These are phyloP conservation scores for Diachasmimorpha longicaudata DNA, from an alignment of 1,140 invertebrate genomes.

Conservation along the genomic window DNA sequence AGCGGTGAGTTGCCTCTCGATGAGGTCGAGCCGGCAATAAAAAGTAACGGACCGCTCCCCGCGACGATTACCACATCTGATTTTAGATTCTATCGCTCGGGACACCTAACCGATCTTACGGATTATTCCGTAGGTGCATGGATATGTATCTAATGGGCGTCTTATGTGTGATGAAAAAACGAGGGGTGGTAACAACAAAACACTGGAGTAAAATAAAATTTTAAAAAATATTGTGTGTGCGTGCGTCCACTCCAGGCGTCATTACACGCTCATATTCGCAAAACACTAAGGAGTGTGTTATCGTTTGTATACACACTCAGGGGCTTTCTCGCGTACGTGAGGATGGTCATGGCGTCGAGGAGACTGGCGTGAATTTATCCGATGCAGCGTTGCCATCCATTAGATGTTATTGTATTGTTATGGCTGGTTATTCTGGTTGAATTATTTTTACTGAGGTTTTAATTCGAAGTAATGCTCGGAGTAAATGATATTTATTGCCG, in stretches of 20 bases:
- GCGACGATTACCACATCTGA: constrained; percentile 38
- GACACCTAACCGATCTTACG: constrained; percentile 18
- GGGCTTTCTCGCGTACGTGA: not conserved
- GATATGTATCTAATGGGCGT: constrained; percentile 1
- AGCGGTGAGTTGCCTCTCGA: constrained; percentile 18
- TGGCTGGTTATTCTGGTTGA: constrained; percentile 43
- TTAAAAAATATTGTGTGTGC: not conserved
- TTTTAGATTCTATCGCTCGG: constrained; percentile 34
- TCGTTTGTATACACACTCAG: not conserved
- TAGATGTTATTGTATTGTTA: constrained; percentile 40
- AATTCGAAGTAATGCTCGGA: not conserved
- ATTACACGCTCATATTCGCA: constrained; percentile 1
- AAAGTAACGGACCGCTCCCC: constrained; percentile 37
- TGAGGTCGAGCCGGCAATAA: constrained; percentile 34
- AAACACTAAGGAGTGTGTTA: not conserved
- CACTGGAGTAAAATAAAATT: not conserved
- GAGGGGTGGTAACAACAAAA: not conserved
- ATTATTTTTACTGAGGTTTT: constrained; percentile 31
- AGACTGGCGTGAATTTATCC: constrained; percentile 44
- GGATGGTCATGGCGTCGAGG: constrained; percentile 38
- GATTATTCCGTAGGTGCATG: constrained; percentile 18
- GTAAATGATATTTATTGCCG: not conserved
- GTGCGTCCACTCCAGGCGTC: not conserved
- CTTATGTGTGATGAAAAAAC: not conserved
- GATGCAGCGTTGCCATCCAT: constrained; percentile 41